Percentiles rank a stretch among this genome's conserved stretches.
Evolutionary conservation across 2,113 vertebrate species (phyloP).

Genomic region (Ammodramus savannarum): DNA sequence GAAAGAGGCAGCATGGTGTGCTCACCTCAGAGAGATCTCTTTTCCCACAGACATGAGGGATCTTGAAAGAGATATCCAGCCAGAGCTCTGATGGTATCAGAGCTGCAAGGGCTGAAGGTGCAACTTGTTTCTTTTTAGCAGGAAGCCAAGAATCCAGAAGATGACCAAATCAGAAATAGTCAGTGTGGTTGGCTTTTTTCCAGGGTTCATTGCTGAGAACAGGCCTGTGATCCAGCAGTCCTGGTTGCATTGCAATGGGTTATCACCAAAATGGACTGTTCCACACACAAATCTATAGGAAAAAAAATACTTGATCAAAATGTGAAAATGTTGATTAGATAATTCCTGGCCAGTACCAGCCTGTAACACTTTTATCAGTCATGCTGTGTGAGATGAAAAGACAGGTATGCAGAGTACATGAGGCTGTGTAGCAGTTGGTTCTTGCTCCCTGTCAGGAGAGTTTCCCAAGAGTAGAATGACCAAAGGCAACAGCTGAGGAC

Average conservation of each 20-base stretch:
- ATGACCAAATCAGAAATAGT: background rate
- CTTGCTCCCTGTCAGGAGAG: background rate
- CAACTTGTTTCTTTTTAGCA: background rate
- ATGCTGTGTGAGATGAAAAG: background rate
- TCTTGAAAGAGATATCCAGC: background rate
- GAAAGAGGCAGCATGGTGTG: background rate
- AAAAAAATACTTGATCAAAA: background rate
- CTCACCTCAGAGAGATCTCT: background rate
- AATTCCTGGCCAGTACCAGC: background rate
- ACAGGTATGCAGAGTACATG: background rate
- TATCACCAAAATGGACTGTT: background rate
- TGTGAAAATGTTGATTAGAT: background rate
- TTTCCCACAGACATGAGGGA: background rate
- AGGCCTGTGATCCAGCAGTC: background rate
- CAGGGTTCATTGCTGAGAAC: background rate
- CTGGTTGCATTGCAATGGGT: background rate
- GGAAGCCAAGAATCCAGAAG: background rate
- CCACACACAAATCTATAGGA: background rate
- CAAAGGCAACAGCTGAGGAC: background rate
- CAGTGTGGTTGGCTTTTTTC: background rate
- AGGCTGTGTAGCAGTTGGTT: background rate
- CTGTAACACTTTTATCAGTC: background rate
- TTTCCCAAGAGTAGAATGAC: slow-evolving; percentile 10
- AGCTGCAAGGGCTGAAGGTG: background rate
- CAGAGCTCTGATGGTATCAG: background rate